Conservation (phyloP, 2,113 vertebrate genomes). For the Ahaetulla prasina region DNA sequence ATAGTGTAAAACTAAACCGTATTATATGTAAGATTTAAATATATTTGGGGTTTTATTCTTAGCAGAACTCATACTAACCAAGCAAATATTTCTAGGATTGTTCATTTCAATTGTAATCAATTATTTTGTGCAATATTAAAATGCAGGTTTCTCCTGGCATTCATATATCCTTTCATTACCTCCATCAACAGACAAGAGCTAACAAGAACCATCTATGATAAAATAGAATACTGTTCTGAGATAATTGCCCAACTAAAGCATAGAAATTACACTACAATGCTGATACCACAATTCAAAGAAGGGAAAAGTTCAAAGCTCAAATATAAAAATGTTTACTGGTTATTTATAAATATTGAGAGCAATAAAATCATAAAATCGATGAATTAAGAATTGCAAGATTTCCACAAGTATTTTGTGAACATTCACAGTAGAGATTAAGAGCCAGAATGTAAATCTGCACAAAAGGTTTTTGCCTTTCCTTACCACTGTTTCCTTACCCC, state of each 20-base stretch:
- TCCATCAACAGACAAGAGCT: neutral
- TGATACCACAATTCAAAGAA: slow-evolving; percentile 51
- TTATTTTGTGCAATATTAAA: neutral
- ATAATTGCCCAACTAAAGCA: neutral
- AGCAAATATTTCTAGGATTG: neutral
- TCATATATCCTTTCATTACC: neutral
- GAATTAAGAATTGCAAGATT: slow-evolving; percentile 48
- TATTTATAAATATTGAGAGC: slow-evolving; percentile 50
- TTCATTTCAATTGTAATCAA: neutral
- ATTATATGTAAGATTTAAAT: neutral
- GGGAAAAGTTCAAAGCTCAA: slow-evolving; percentile 55
- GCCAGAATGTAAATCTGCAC: slow-evolving; percentile 4
- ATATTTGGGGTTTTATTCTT: neutral
- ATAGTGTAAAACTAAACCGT: neutral
- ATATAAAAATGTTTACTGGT: slow-evolving; percentile 35
- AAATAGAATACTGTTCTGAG: neutral
- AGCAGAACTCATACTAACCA: slow-evolving; percentile 1
- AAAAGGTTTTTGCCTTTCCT: neutral
- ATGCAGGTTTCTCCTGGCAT: neutral
- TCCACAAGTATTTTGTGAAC: slow-evolving; percentile 36
- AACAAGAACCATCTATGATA: neutral
- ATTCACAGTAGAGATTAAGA: slow-evolving; percentile 47
- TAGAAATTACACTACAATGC: slow-evolving; percentile 32
- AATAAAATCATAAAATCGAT: slow-evolving; percentile 56
- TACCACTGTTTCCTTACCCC: neutral